Percentiles rank a stretch among this genome's conserved stretches.
Evolutionary conservation across 1,140 invertebrate genomes (phyloP).

Genomic region (Drosophila mojavensis): DNA sequence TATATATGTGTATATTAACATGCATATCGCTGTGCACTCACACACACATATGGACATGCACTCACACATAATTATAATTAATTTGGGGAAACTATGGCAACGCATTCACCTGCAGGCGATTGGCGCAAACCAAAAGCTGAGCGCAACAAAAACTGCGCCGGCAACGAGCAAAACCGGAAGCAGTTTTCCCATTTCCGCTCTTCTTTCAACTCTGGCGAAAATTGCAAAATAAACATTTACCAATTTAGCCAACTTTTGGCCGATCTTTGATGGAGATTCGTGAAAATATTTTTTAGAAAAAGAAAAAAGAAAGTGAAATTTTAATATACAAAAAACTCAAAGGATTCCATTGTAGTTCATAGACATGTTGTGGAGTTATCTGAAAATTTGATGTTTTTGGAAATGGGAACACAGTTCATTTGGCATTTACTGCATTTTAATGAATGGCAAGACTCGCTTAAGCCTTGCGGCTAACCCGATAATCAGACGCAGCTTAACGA

Average conservation of each 20-base stretch:
- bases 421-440: conserved; percentile 63
- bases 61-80: conserved; percentile 39
- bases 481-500: conserved; percentile 53
- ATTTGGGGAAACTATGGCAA: conserved; percentile 19
- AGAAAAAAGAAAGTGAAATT: no score
- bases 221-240: background rate
- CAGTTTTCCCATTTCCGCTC: conserved; percentile 18
- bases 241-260: background rate
- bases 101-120: conserved; percentile 28
- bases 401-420: conserved; percentile 5
- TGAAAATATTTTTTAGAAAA: no score
- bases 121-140: conserved; percentile 34
- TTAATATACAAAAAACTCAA: no score
- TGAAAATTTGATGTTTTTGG: background rate
- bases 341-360: no score
- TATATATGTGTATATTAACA: conserved; percentile 13
- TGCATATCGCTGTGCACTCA: background rate
- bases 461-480: conserved; percentile 55
- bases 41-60: background rate
- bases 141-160: conserved; percentile 1
- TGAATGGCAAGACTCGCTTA: conserved; percentile 43
- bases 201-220: background rate
- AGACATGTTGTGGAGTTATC: no score
- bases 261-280: no score
- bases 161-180: conserved; percentile 58